phyloP scores from a whole-genome alignment of 2,113 vertebrate species.

The Patagioenas fasciata region DNA sequence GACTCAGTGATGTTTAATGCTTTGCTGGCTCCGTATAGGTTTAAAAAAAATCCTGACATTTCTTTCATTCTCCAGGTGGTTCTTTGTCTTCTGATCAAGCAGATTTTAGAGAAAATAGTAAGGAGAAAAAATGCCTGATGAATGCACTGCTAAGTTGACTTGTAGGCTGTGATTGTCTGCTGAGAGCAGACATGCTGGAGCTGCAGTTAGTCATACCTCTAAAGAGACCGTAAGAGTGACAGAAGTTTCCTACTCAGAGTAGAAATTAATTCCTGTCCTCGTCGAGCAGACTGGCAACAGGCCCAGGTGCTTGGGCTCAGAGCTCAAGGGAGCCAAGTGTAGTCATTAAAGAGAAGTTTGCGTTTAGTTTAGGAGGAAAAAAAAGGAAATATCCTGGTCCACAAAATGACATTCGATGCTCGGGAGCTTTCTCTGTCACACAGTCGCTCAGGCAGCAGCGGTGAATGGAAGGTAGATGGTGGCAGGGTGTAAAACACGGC shows the following conservation, averaged over 20 bases:
- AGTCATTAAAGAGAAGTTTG: slow-evolving; percentile 6
- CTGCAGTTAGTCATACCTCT: not conserved
- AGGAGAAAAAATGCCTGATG: not conserved
- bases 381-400: not conserved
- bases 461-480: not conserved
- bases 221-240: not conserved
- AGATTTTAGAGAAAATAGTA: not conserved
- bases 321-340: not conserved
- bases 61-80: not conserved
- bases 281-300: not conserved
- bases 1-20: not conserved
- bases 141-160: not conserved
- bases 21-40: not conserved
- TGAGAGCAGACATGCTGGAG: not conserved
- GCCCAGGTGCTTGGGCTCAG: not conserved
- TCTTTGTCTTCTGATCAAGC: not conserved
- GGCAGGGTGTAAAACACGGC: not conserved
- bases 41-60: not conserved
- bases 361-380: not conserved
- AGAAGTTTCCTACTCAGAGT: not conserved
- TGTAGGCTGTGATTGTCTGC: not conserved
- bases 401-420: not conserved
- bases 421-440: not conserved
- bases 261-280: slow-evolving; percentile 20
- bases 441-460: not conserved